phyloP scores from a whole-genome alignment of 2,888 invertebrate genomes.

The Sabatieria punctata region DNA sequence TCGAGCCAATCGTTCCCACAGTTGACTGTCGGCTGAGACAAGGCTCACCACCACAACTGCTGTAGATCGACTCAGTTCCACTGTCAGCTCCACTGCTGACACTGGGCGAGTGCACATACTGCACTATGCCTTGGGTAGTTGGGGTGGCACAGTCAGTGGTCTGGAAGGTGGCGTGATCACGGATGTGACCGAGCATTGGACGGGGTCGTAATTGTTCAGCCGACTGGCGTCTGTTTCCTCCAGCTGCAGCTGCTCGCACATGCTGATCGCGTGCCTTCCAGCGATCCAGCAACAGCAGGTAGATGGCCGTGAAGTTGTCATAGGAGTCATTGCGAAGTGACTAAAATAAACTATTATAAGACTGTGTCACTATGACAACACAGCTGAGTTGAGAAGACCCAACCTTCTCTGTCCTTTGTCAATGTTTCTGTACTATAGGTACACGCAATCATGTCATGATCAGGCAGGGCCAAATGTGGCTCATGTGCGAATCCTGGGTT shows the following conservation, averaged over 20 bases:
- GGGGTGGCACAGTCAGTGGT: conserved; percentile 14
- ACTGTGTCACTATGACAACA: too few relatives aligned
- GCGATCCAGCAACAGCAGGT: conserved; percentile 34
- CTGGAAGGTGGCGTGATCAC: conserved; percentile 16
- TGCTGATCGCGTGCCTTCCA: background rate
- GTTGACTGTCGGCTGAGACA: conserved; percentile 15
- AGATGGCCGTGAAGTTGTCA: conserved; percentile 38
- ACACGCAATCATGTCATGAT: too few relatives aligned
- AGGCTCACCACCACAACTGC: background rate
- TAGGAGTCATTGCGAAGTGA: conserved; percentile 33
- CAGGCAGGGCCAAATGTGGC: too few relatives aligned
- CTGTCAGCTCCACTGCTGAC: background rate
- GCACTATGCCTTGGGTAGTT: conserved; percentile 8
- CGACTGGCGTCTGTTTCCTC: conserved; percentile 10
- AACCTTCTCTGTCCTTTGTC: too few relatives aligned
- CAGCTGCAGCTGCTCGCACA: background rate
- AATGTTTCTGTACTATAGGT: too few relatives aligned
- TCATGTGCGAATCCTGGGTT: background rate
- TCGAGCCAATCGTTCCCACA: conserved; percentile 32
- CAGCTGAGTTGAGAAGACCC: too few relatives aligned
- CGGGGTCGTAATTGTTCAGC: conserved; percentile 11
- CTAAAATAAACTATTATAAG: too few relatives aligned
- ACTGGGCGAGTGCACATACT: too few relatives aligned
- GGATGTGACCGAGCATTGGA: conserved; percentile 11
- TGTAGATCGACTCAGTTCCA: too few relatives aligned